A percentile compares a stretch with the other conserved stretches of the same genome.
These are phyloP conservation scores for Agonopterix alstromeriana DNA, from an alignment of 2,888 invertebrate species.

Conservation along the genomic window DNA sequence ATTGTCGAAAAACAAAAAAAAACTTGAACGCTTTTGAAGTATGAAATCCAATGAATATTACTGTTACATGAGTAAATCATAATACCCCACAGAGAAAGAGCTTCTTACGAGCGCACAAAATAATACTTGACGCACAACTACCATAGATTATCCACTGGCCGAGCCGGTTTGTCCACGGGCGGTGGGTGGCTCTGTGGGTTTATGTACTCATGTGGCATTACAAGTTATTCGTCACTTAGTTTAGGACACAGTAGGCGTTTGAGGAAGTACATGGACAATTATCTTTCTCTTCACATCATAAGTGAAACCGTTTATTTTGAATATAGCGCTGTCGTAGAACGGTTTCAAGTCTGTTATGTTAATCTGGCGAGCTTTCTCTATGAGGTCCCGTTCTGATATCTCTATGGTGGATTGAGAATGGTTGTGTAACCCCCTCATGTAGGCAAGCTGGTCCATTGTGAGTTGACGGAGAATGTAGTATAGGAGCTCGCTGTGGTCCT, in stretches of 20 bases:
- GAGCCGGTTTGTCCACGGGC: too few relatives aligned
- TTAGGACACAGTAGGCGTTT: background rate
- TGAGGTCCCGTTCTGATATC: conserved; percentile 82
- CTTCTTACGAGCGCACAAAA: too few relatives aligned
- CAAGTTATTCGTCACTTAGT: background rate
- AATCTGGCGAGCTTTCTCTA: conserved; percentile 90
- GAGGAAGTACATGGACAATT: conserved; percentile 87
- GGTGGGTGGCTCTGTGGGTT: too few relatives aligned
- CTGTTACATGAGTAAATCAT: too few relatives aligned
- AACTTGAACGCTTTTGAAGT: too few relatives aligned
- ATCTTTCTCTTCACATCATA: conserved; percentile 90
- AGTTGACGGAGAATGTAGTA: conserved; percentile 97
- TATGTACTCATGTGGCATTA: too few relatives aligned
- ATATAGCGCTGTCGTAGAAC: conserved; percentile 94
- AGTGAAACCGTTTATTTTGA: conserved; percentile 90
- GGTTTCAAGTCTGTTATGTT: conserved; percentile 91
- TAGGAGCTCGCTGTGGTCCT: conserved; percentile 96
- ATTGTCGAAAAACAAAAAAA: too few relatives aligned
- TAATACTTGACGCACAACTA: too few relatives aligned
- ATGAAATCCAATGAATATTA: too few relatives aligned
- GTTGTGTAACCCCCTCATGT: conserved; percentile 83
- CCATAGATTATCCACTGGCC: too few relatives aligned
- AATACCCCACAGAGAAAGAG: too few relatives aligned
- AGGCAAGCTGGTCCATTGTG: conserved; percentile 92
- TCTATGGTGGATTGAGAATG: conserved; percentile 84